Conservation (phyloP, 2,797 vertebrate species). For the Rhinogobio ventralis region DNA sequence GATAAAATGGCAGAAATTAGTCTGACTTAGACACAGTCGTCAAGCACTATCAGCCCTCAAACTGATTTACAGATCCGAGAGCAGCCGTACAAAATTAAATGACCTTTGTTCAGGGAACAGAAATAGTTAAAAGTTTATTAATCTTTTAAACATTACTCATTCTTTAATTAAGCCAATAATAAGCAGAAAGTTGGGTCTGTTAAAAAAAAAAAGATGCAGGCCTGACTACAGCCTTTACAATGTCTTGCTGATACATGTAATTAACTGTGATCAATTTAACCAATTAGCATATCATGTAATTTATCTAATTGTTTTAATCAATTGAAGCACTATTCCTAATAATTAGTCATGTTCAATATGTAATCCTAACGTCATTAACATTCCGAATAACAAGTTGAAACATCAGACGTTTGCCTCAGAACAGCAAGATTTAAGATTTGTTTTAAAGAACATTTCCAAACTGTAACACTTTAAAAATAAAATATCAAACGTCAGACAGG, state of each 20-base stretch:
- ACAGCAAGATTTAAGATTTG: neutral
- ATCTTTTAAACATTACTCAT: neutral
- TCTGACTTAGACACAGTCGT: no score
- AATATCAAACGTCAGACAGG: constrained; percentile 35
- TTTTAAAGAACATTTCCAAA: neutral
- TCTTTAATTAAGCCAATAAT: neutral
- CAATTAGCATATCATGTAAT: neutral
- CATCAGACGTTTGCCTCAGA: neutral
- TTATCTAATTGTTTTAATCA: neutral
- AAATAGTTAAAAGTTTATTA: neutral
- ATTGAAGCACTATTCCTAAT: neutral
- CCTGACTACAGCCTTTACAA: neutral
- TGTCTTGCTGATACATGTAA: neutral
- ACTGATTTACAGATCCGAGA: neutral
- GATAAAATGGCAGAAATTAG: neutral
- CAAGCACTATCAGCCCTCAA: neutral
- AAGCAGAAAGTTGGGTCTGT: neutral
- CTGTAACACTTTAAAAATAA: constrained; percentile 22
- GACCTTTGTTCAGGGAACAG: neutral
- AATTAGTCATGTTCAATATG: neutral
- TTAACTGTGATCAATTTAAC: neutral
- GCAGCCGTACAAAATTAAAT: neutral
- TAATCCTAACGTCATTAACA: constrained; percentile 20
- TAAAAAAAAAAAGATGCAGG: no score
- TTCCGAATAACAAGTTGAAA: neutral